These are phyloP conservation scores for Crossaster papposus DNA, from an alignment of 53 echinoderm and acorn worm species.

Conservation along the genomic window DNA sequence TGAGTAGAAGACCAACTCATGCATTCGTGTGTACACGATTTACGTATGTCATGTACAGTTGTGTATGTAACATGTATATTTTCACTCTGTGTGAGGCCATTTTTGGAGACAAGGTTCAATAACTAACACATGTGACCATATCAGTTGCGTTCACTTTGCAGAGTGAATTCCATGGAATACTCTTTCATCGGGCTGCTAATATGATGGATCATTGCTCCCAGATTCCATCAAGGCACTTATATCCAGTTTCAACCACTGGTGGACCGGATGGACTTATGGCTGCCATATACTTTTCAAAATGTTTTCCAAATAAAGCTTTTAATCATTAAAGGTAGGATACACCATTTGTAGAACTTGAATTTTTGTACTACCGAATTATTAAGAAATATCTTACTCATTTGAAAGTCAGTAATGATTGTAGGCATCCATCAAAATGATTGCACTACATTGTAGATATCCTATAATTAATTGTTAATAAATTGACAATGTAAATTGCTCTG, in stretches of 20 bases:
- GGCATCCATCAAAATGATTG: too few species aligned
- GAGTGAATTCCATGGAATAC: conserved; percentile 28
- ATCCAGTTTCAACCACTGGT: background rate
- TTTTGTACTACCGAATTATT: too few species aligned
- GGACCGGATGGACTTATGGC: background rate
- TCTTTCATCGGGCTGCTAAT: conserved; percentile 51
- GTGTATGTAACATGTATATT: background rate
- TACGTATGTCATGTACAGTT: background rate
- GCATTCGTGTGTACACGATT: too few species aligned
- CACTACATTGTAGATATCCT: too few species aligned
- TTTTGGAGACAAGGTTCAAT: conserved; percentile 24
- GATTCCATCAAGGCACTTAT: background rate
- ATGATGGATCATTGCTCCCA: background rate
- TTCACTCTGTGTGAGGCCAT: conserved; percentile 41
- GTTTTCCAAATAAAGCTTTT: background rate
- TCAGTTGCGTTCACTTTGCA: background rate
- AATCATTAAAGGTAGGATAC: background rate
- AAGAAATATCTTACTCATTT: too few species aligned
- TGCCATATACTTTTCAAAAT: background rate
- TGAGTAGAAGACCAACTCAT: too few species aligned
- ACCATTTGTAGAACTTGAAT: too few species aligned
- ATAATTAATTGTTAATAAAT: too few species aligned
- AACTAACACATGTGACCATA: conserved; percentile 49
- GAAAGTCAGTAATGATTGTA: too few species aligned
- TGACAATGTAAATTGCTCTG: too few species aligned